Percentiles rank a stretch among this genome's conserved stretches.
phyloP scores from a whole-genome alignment of 2,888 invertebrate species.

The Patella caerulea region DNA sequence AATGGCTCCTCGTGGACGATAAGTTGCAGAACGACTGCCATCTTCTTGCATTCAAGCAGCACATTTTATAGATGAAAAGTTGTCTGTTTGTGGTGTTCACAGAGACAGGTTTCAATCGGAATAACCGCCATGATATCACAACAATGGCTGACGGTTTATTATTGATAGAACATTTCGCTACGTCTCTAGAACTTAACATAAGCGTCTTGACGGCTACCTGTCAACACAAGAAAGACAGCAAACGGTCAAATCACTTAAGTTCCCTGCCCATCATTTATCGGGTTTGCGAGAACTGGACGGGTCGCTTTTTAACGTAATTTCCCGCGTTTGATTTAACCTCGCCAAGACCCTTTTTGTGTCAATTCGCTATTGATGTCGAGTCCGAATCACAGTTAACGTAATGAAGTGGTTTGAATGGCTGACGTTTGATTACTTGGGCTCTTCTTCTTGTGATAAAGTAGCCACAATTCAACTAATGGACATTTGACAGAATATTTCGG shows the following conservation, averaged over 20 bases:
- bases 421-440: background rate
- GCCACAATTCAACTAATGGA: constrained; percentile 7
- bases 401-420: background rate
- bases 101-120: too few species aligned
- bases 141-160: background rate
- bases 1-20: constrained; percentile 2
- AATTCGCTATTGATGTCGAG: constrained; percentile 7
- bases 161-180: background rate
- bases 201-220: background rate
- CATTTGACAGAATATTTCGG: background rate
- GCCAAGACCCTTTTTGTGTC: constrained; percentile 3
- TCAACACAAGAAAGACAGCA: background rate
- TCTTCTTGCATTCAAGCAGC: too few species aligned
- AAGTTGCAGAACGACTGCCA: too few species aligned
- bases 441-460: background rate
- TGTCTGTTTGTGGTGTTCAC: too few species aligned
- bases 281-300: background rate
- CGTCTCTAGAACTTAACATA: background rate
- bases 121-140: too few species aligned
- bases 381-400: background rate
- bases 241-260: too few species aligned
- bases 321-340: background rate
- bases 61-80: too few species aligned
- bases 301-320: constrained; percentile 9
- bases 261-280: background rate